Percentiles rank a stretch among this genome's conserved stretches.
Conservation (phyloP, 2,113 vertebrate genomes). For the Dicaeum eximium region DNA sequence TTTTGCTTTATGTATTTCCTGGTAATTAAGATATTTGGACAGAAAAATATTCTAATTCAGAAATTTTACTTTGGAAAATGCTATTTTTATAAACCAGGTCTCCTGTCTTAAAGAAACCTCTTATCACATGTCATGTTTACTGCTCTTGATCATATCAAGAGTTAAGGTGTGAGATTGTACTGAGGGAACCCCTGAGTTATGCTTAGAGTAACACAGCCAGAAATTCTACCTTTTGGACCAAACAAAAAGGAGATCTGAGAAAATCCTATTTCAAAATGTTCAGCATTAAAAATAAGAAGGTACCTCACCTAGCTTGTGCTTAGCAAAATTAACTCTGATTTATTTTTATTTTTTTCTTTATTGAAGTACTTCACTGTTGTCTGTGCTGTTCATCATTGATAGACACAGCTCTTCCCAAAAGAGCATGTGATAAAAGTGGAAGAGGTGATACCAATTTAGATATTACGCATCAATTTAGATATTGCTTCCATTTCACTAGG, state of each 20-base stretch:
- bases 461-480: neutral
- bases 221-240: neutral
- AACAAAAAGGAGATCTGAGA: neutral
- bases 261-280: neutral
- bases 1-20: neutral
- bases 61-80: neutral
- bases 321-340: neutral
- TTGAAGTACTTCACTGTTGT: neutral
- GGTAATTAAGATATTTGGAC: neutral
- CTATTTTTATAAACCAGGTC: neutral
- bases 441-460: neutral
- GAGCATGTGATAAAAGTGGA: neutral
- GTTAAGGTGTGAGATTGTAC: neutral
- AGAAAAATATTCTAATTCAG: neutral
- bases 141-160: neutral
- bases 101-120: neutral
- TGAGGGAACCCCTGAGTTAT: neutral
- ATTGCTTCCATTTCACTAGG: neutral
- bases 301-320: neutral
- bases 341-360: neutral
- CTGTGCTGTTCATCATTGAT: neutral
- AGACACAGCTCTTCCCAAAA: neutral
- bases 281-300: neutral
- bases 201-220: neutral
- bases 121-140: neutral